Conservation (phyloP, 2,888 invertebrate genomes). For the Bhutanitis thaidina region DNA sequence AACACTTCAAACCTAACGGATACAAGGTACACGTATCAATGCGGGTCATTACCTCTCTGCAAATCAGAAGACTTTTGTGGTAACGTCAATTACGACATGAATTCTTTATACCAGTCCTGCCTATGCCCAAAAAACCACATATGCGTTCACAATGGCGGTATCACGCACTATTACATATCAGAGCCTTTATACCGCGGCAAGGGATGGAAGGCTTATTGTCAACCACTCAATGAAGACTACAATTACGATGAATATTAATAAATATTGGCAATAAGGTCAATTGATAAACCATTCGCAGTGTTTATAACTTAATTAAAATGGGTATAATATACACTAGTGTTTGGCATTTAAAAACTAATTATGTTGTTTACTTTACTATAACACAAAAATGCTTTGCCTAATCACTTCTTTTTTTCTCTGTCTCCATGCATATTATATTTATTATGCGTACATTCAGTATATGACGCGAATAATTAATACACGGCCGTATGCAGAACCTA, state of each 20-base stretch:
- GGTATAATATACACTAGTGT: no score
- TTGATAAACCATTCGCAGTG: not conserved
- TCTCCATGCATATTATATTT: no score
- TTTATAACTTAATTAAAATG: no score
- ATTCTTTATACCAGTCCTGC: slow-evolving; percentile 82
- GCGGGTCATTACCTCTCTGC: slow-evolving; percentile 74
- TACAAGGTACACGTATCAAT: slow-evolving; percentile 53
- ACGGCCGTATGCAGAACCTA: no score
- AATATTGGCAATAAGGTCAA: no score
- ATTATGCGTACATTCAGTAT: no score
- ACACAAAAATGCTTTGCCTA: no score
- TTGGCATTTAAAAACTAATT: no score
- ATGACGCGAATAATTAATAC: no score
- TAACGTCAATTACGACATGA: slow-evolving; percentile 77
- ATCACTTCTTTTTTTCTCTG: no score
- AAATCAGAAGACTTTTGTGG: slow-evolving; percentile 81
- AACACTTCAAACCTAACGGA: slow-evolving; percentile 35
- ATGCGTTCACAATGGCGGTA: slow-evolving; percentile 76
- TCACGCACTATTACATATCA: slow-evolving; percentile 59
- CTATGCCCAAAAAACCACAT: slow-evolving; percentile 80
- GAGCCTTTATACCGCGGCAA: slow-evolving; percentile 79
- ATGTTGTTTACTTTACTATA: no score
- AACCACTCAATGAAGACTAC: slow-evolving; percentile 45
- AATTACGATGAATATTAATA: slow-evolving; percentile 50
- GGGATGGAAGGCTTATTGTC: slow-evolving; percentile 80